phyloP scores from a whole-genome alignment of 2,797 vertebrate species.

The Rhinella marina region DNA sequence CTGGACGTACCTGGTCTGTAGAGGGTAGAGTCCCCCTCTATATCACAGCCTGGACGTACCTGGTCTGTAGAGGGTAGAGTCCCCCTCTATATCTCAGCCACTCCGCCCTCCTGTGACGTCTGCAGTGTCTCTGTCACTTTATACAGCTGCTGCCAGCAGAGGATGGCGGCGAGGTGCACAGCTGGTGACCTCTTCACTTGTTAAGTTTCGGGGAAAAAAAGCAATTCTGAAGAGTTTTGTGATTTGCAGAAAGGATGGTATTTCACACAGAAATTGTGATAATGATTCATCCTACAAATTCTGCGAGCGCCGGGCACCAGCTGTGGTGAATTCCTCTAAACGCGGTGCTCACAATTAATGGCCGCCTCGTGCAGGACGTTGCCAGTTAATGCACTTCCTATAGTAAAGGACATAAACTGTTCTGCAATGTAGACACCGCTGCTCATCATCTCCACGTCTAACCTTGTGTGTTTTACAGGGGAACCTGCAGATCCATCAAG shows the following conservation, averaged over 20 bases:
- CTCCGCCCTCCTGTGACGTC: no score
- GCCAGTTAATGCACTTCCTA: constrained; percentile 41
- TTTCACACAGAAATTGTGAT: background rate
- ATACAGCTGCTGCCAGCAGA: background rate
- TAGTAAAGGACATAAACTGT: constrained; percentile 12
- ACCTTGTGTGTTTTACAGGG: constrained; percentile 78
- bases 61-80: no score
- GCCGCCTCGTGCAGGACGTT: constrained; percentile 44
- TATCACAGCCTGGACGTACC: no score
- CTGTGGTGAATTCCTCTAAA: constrained; percentile 45
- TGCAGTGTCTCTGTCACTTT: no score
- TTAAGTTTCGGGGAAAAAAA: background rate
- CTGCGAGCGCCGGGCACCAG: constrained; percentile 2
- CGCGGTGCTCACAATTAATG: constrained; percentile 18
- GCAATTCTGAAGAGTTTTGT: background rate
- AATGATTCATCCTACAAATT: constrained; percentile 5
- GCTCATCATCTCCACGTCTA: background rate
- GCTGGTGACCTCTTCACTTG: background rate
- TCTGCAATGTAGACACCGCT: background rate
- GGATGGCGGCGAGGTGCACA: background rate
- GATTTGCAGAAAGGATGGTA: background rate
- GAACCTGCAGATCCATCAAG: constrained; percentile 97
- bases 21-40: no score
- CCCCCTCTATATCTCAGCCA: no score
- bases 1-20: no score